phyloP scores from a whole-genome alignment of 1,140 invertebrate species.

The Aphaenogaster rudis region DNA sequence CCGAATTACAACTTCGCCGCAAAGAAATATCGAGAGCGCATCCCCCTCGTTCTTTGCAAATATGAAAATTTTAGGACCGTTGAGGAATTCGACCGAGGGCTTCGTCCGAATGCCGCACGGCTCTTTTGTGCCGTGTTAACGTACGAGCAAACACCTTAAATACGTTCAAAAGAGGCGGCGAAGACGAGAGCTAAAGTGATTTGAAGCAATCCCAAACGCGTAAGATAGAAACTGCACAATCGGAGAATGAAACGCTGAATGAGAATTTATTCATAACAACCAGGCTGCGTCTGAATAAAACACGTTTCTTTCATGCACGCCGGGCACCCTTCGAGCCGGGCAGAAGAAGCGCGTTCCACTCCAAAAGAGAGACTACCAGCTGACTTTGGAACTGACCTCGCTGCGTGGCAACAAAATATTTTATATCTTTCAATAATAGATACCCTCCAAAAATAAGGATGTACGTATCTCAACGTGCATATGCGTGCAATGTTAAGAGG shows the following conservation, averaged over 20 bases:
- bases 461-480: not conserved
- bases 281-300: constrained; percentile 65
- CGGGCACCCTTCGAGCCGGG: not conserved
- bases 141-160: constrained; percentile 1
- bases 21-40: not conserved
- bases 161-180: not conserved
- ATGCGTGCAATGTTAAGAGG: not conserved
- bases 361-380: not conserved
- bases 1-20: not conserved
- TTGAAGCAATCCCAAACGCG: constrained; percentile 2
- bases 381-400: constrained; percentile 24
- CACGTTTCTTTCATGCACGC: constrained; percentile 71
- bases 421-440: not conserved
- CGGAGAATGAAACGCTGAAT: constrained; percentile 62
- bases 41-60: not conserved
- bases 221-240: constrained; percentile 68
- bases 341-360: not conserved
- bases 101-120: not conserved
- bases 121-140: not conserved
- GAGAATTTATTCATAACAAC: constrained; percentile 69
- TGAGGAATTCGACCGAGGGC: not conserved
- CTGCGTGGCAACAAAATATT: not conserved
- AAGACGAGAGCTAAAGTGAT: constrained; percentile 27
- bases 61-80: not conserved
- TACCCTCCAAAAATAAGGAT: not conserved